Conservation (phyloP, 1,140 invertebrate genomes). For the Scaptomyza hsui region DNA sequence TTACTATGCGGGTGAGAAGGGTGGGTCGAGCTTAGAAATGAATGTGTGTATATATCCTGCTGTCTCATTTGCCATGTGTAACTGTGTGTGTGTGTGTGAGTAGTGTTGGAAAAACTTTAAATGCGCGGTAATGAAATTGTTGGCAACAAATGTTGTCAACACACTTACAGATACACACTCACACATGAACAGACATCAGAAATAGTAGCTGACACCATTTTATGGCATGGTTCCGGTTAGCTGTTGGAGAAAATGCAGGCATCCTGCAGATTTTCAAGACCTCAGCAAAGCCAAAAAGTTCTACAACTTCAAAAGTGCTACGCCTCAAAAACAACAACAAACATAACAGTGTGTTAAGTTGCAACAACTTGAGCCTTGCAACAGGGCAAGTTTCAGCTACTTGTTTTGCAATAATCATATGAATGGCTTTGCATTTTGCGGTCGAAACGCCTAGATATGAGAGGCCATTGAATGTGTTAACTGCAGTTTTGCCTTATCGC, state of each 20-base stretch:
- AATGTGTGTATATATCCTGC: constrained; percentile 22
- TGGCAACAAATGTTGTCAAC: constrained; percentile 74
- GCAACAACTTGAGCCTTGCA: constrained; percentile 24
- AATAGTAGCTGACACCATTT: constrained; percentile 61
- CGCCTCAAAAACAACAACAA: constrained; percentile 45
- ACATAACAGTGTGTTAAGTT: constrained; percentile 66
- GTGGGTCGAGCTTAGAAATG: constrained; percentile 20
- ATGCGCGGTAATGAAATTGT: constrained; percentile 80
- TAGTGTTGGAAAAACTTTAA: constrained; percentile 73
- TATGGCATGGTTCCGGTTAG: constrained; percentile 66
- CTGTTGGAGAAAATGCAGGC: constrained; percentile 16
- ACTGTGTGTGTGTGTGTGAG: constrained; percentile 22
- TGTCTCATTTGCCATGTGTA: constrained; percentile 22
- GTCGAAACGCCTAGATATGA: constrained; percentile 2
- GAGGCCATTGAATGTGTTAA: constrained; percentile 5
- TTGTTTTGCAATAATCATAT: constrained; percentile 54
- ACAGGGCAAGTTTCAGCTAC: constrained; percentile 2
- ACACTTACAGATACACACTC: constrained; percentile 22
- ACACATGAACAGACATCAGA: constrained; percentile 21
- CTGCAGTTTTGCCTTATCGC: neutral
- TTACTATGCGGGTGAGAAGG: constrained; percentile 19
- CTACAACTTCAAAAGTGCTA: constrained; percentile 53
- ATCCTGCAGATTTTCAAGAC: constrained; percentile 62
- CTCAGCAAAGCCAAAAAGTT: constrained; percentile 69
- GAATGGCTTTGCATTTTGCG: constrained; percentile 58